A percentile compares a stretch with the other conserved stretches of the same genome.
Conservation (phyloP, 2,888 invertebrate species). For the Cheiracanthium punctorium region DNA sequence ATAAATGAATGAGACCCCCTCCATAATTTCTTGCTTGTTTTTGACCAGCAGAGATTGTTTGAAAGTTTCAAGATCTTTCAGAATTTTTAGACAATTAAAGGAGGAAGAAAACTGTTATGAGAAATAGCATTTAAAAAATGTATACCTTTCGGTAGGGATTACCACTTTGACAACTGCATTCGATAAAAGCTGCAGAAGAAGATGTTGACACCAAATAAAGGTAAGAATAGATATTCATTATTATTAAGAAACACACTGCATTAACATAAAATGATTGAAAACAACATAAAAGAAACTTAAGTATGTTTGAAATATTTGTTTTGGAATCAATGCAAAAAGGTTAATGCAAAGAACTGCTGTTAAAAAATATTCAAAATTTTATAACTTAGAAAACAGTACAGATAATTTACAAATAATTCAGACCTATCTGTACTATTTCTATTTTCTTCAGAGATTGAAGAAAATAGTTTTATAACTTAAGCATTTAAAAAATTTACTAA, state of each 20-base stretch:
- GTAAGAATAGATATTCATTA: slow-evolving; percentile 71
- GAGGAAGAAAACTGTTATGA: slow-evolving; percentile 44
- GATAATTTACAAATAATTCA: no score
- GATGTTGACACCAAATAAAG: slow-evolving; percentile 73
- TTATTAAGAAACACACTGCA: slow-evolving; percentile 64
- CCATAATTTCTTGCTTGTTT: slow-evolving; percentile 3
- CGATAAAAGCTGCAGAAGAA: slow-evolving; percentile 84
- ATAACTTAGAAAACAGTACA: slow-evolving; percentile 6
- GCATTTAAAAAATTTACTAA: no score
- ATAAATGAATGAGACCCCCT: neutral
- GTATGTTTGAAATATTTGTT: neutral
- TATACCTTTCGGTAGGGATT: slow-evolving; percentile 95
- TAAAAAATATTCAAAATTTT: neutral
- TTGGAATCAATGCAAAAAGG: neutral
- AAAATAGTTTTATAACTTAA: no score
- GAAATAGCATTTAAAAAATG: slow-evolving; percentile 67
- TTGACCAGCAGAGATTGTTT: slow-evolving; percentile 18
- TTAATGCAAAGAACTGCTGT: neutral
- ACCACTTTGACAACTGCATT: slow-evolving; percentile 97
- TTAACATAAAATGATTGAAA: slow-evolving; percentile 43
- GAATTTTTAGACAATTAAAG: slow-evolving; percentile 37
- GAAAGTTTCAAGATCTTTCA: slow-evolving; percentile 20
- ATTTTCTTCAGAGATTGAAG: no score
- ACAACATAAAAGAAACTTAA: slow-evolving; percentile 6
- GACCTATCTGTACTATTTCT: no score